A percentile compares a stretch with the other conserved stretches of the same genome.
Evolutionary conservation across 2,888 invertebrate species (phyloP).

Genomic region (Ectemnius lituratus): DNA sequence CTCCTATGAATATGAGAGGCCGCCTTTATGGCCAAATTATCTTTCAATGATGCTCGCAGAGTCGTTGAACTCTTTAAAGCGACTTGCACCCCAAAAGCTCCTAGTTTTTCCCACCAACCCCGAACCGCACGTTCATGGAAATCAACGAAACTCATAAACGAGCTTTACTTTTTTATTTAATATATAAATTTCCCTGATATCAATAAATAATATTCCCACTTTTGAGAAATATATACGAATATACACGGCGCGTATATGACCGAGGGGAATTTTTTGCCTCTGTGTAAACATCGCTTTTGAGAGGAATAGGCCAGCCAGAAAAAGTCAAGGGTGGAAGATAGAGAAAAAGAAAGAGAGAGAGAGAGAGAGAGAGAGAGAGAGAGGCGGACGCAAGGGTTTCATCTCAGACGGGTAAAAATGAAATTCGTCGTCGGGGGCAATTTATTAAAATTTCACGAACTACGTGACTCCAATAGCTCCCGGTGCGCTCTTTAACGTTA

Average conservation of each 20-base stretch:
- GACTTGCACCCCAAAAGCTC: too few relatives aligned
- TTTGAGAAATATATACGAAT: too few relatives aligned
- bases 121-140: too few relatives aligned
- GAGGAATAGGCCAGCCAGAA: not conserved
- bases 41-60: slow-evolving; percentile 22
- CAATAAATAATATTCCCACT: too few relatives aligned
- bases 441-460: slow-evolving; percentile 28
- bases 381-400: not conserved
- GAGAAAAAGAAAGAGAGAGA: not conserved
- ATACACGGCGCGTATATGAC: too few relatives aligned
- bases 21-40: slow-evolving; percentile 44
- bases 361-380: not conserved
- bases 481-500: slow-evolving; percentile 30
- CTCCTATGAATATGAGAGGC: slow-evolving; percentile 15
- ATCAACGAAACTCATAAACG: too few relatives aligned
- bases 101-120: too few relatives aligned
- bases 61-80: too few relatives aligned
- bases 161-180: too few relatives aligned
- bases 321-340: not conserved
- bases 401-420: not conserved
- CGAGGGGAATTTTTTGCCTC: too few relatives aligned
- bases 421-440: not conserved
- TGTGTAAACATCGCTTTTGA: too few relatives aligned
- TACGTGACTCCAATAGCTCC: slow-evolving; percentile 7
- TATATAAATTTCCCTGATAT: too few relatives aligned